These are phyloP conservation scores for Synanthedon andrenaeformis DNA, from an alignment of 2,888 invertebrate genomes.

Conservation along the genomic window DNA sequence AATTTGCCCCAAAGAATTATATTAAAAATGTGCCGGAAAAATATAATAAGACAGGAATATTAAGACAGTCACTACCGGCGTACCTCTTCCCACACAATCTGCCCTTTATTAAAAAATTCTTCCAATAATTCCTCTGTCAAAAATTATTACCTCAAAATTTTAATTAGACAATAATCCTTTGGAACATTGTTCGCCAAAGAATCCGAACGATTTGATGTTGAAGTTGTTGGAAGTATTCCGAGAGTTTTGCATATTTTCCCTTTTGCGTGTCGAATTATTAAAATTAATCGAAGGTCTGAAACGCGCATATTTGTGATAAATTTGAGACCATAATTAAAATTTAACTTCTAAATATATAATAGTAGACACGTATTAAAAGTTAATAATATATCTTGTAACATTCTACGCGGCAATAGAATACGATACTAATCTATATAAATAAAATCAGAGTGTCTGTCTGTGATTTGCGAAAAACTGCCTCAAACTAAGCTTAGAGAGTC, in stretches of 20 bases:
- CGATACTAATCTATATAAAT: too few relatives aligned
- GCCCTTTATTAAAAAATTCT: not conserved
- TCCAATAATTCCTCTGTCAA: not conserved
- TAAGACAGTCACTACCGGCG: not conserved
- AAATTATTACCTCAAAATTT: slow-evolving; percentile 11
- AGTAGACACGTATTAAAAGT: too few relatives aligned
- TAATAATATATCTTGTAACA: too few relatives aligned
- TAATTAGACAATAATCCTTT: slow-evolving; percentile 29
- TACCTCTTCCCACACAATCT: not conserved
- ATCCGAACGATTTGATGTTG: slow-evolving; percentile 23
- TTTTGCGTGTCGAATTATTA: slow-evolving; percentile 14
- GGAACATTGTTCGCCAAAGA: slow-evolving; percentile 17
- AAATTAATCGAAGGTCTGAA: slow-evolving; percentile 17
- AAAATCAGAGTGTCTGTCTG: too few relatives aligned
- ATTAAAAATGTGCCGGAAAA: too few relatives aligned
- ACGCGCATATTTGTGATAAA: slow-evolving; percentile 1
- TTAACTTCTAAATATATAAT: too few relatives aligned
- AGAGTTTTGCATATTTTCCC: slow-evolving; percentile 15
- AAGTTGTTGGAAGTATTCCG: slow-evolving; percentile 16
- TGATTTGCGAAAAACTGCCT: too few relatives aligned
- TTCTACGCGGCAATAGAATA: too few relatives aligned
- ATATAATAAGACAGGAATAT: too few relatives aligned
- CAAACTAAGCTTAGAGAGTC: too few relatives aligned
- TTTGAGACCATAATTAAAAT: too few relatives aligned
- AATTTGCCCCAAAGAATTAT: too few relatives aligned